Evolutionary conservation across 64 coral and sea anemone species (phyloP), one percentile per base, ranked within the genome.

Genomic region (Montipora sp.): DNA sequence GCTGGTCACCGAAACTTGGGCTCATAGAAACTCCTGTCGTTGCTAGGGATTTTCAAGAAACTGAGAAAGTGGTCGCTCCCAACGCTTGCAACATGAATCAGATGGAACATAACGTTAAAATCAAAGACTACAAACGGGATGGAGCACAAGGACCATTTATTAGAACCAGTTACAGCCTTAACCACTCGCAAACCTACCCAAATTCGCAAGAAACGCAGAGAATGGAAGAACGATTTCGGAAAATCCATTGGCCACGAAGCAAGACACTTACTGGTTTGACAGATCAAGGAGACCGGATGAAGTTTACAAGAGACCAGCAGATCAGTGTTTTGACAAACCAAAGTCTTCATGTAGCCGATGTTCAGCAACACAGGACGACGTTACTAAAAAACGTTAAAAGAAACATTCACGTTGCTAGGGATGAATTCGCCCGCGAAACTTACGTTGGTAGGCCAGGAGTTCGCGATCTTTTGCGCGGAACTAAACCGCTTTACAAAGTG

Each of bases 31-130:
- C 24, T 27, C 22, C 22, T 61, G 0, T 7, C 13, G 65, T 71
- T 72, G 65, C 82, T 67, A 66, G 14, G 68, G 68, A 55, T 15
- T 12, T 12, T 14, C 0, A 57, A 11, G 53, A 57, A 6, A 57
- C 53, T 8, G 11, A 57, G 7, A 57, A 57, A 15, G 8, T 11
- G 11, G 0, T 85, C 3, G 13, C 63, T 50, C 12, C 9, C n/a
- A 77, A 77, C 73, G 47, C 77, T 78, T 20, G 51, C 91, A 75
- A 18, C 47, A 99, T 99, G 94, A 96, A 99, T 92, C 98, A 99
- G 51, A 99, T 99, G 98, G 94, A 99, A 77, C 98, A 99, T 89
- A 99, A 96, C 51, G 80, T 87, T 65, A 99, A 99, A 83, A 99
- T 99, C 83, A 95, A 99, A 80, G 80, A 96, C 89, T 99, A 94